phyloP scores from a whole-genome alignment of 2,113 vertebrate species.

The Acanthisitta chloris region DNA sequence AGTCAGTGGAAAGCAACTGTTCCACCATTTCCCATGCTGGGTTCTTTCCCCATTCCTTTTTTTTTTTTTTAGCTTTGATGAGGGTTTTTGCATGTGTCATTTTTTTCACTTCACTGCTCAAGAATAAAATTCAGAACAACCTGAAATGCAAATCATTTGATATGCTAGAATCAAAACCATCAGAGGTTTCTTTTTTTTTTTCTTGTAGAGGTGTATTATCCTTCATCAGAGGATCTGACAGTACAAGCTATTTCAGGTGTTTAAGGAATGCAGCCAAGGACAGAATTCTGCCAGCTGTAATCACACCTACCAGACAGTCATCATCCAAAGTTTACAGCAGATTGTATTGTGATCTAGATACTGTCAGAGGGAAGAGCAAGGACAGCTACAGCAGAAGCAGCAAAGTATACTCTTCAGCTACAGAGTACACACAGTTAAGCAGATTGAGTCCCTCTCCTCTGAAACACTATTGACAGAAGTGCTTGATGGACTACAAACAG shows the following conservation, averaged over 20 bases:
- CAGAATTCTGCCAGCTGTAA: background rate
- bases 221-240: background rate
- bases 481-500: background rate
- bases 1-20: background rate
- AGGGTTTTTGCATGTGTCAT: rapidly evolving
- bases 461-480: background rate
- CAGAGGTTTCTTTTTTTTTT: background rate
- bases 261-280: background rate
- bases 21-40: background rate
- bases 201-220: background rate
- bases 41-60: background rate
- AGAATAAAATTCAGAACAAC: background rate
- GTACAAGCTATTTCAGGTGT: background rate
- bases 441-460: background rate
- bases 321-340: background rate
- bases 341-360: background rate
- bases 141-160: background rate
- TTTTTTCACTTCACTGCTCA: background rate
- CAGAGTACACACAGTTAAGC: background rate
- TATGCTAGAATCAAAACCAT: background rate
- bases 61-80: background rate
- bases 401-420: background rate
- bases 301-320: background rate
- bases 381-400: background rate
- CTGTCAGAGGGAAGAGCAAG: background rate